Conservation (phyloP, 2,888 invertebrate genomes). For the Papilio elwesi region DNA sequence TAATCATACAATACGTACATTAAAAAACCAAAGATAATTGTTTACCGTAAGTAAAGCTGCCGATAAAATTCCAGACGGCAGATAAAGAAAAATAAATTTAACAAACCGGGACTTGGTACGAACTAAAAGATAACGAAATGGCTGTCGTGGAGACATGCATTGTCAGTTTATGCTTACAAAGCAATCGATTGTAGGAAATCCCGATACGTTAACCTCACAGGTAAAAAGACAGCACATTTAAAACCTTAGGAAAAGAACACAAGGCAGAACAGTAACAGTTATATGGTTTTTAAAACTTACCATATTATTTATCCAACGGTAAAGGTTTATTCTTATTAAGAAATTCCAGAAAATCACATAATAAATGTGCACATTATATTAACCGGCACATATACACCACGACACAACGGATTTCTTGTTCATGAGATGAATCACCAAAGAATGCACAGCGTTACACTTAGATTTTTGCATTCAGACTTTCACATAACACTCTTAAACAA, state of each 20-base stretch:
- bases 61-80: conserved; percentile 29
- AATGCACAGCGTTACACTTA: conserved; percentile 71
- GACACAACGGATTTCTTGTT: conserved; percentile 75
- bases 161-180: conserved; percentile 35
- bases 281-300: conserved; percentile 17
- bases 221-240: conserved; percentile 11
- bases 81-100: conserved; percentile 38
- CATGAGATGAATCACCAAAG: conserved; percentile 80
- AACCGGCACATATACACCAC: conserved; percentile 54
- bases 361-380: conserved; percentile 63
- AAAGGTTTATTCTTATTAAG: conserved; percentile 15
- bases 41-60: background rate
- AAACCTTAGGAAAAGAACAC: background rate
- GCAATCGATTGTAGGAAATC: conserved; percentile 36
- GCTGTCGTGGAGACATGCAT: conserved; percentile 31
- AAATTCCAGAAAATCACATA: conserved; percentile 41
- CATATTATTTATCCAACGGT: conserved; percentile 35
- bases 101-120: conserved; percentile 4
- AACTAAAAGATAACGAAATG: conserved; percentile 21
- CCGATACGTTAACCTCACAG: conserved; percentile 33
- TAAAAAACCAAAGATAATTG: background rate
- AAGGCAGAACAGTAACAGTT: background rate
- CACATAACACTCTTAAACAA: conserved; percentile 56
- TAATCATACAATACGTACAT: background rate
- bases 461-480: conserved; percentile 60